Evolutionary conservation across 2,113 vertebrate genomes (phyloP), one percentile per base, ranked within the genome.

Genomic region (Megalops atlanticus): DNA sequence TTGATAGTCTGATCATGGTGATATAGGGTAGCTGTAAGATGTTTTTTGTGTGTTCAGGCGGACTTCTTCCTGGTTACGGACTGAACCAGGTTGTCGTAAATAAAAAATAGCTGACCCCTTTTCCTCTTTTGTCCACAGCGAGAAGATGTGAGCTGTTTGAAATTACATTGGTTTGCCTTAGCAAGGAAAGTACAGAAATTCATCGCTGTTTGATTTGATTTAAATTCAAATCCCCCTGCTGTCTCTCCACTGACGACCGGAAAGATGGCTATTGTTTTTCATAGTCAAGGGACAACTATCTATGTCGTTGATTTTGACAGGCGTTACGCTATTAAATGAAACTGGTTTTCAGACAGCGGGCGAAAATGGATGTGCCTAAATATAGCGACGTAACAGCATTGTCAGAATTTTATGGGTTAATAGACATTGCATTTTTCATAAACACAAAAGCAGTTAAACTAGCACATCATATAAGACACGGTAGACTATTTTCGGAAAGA

Each of bases 51-150:
- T 58, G n/a, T 21, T n/a, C 3, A 24, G 18, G 18, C n/a, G n/a
- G n/a, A n/a, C 41, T 41, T 47, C 77, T 79, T 79, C 77, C 77
- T 79, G 77, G 77, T 79, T 79, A 71, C 77, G 39, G 33, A 4
- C 10, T 14, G 52, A n/a, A 58, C 40, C n/a, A 41, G 10, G 35
- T 38, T 18, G 54, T 16, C 14, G 35, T 36, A 38, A 40, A 40
- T 40, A 18, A 40, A 35, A 12, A 21, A 24, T 71, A 35, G 71
- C 12, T 74, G 12, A 74, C 2, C 18, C 40, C 40, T 40, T 74
- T 24, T 15, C 31, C 3, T 71, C 21, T 71, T 39, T 24, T 38
- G 33, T 40, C 36, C 24, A 40, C 36, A 15, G 38, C 39, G 38
- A 24, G 38, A 39, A 39, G 16, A 40, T 10, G 38, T 2, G 33